Base-by-base conservation (phyloP, 2,888 invertebrate species). In the Lithophane ornitopus region DNA sequence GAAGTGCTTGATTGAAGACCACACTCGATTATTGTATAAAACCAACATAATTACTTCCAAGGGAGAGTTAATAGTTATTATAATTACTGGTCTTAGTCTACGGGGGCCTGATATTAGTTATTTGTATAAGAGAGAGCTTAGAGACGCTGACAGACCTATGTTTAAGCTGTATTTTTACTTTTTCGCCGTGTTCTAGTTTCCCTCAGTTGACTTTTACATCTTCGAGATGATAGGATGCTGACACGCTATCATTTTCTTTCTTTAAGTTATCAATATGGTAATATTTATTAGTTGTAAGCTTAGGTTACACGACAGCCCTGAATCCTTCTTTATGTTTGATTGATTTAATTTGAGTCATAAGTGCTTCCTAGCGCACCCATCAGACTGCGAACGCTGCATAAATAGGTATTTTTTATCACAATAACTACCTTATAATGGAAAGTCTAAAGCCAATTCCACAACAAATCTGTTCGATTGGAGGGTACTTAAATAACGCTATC, bases 1-100 rank as follows among this genome's bases (percentile, higher is more conserved):
- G 90, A 90, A 89, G 84, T 79, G 69, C 63, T 78, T 87, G 85
- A 89, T 89, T 86, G 87, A 88, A 87, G 87, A 86, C 80, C 65
- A 70, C 82, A 86, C 82, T 83, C 56, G 81, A 86, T 85, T 85
- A 85, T 82, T 82, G 78, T 88, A 87, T 82, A 84, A 87, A 87
- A 85, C 85, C 74, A 82, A 82, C 76, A 85, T 88, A 88, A 88
- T 88, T 86, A 88, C 83, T 78, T 66, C 56, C 78, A 66, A 84
- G 81, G 82, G 84, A 88, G 83, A 87, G 86, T 86, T 80, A 78
- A 86, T 83, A 82, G 81, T 75, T 80, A 78, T 75, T 80, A 84
- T 84, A 80, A 88, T 85, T 87, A 86, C 71, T 76, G 79, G 78
- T 72, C 74, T 76, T 71, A 80, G 70, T 71, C 58, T 52, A 71